Evolutionary conservation across 64 coral and sea anemone species (phyloP), one percentile per base, ranked within the genome.

Genomic region (Hydrozoanthus tunicans): DNA sequence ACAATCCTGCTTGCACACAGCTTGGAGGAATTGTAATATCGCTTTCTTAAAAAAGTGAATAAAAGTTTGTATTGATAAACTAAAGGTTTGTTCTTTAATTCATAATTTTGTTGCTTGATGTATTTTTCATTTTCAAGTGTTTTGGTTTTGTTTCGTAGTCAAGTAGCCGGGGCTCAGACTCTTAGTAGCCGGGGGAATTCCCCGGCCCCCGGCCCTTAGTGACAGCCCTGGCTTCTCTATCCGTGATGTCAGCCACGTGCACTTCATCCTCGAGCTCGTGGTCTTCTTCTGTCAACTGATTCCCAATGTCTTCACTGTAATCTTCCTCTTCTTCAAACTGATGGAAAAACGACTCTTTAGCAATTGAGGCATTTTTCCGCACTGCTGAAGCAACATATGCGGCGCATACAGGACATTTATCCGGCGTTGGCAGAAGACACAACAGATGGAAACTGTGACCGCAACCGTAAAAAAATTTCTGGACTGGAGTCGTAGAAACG

Each of bases 401-500:
- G 27, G 51, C 6, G 10, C 81, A 83, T n/a, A 64, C 68, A 17
- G 81, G 81, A 53, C 81, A 83, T 20, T 83, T 69, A 63, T 83
- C 81, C 17, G 13, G 51, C 62, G 81, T 62, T 83, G 81, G 62
- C 62, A 83, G 62, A 17, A 69, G 62, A 56, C 81, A 83, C 59
- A 52, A n/a, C 0, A 83, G 51, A 66, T 83, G 51, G 54, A 53
- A 83, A 9, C 60, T 65, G 63, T 66, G 80, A 0, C 80, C 80
- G 53, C 80, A 82, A 14, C 80, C 80, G 13, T 82, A 51, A 25
- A 82, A 82, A 59, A 82, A 63, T 24, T 82, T 82, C 80, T 82
- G 24, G 11, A 9, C 20, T 25, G 80, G 80, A 64, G 6, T 59
- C 52, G 26, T 11, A 5, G 80, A 82, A 64, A 26, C 64, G 27